Evolutionary conservation across 1,140 invertebrate genomes (phyloP).

Genomic region (Lanistes nyassanus): DNA sequence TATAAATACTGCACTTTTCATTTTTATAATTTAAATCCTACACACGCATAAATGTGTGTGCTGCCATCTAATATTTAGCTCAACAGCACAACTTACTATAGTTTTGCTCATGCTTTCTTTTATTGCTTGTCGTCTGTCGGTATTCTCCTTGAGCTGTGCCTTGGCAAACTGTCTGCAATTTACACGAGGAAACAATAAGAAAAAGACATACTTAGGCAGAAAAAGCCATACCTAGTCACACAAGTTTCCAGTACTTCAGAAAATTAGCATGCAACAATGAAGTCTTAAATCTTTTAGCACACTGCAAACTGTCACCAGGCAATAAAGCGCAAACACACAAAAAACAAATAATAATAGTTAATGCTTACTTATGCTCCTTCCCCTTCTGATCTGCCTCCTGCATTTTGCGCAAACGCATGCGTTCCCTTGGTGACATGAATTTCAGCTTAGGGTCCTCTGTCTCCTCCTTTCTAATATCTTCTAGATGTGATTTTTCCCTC

Average conservation of each 20-base stretch:
- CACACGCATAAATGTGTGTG: too few species aligned
- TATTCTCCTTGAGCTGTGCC: slow-evolving; percentile 52
- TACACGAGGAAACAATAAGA: not conserved
- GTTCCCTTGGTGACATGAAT: slow-evolving; percentile 58
- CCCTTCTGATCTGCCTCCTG: slow-evolving; percentile 57
- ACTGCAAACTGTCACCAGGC: too few species aligned
- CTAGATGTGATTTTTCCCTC: slow-evolving; percentile 51
- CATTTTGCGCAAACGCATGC: slow-evolving; percentile 59
- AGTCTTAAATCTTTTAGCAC: too few species aligned
- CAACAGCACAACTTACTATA: slow-evolving; percentile 37
- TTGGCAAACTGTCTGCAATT: slow-evolving; percentile 50
- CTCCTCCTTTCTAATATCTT: slow-evolving; percentile 48
- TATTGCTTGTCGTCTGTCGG: slow-evolving; percentile 47
- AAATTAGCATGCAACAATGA: too few species aligned
- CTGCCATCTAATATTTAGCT: too few species aligned
- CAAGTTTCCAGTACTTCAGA: too few species aligned
- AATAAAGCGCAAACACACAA: too few species aligned
- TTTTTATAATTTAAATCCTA: too few species aligned
- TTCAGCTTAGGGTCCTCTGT: slow-evolving; percentile 39
- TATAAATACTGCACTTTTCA: too few species aligned
- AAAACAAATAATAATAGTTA: not conserved
- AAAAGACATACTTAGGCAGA: not conserved
- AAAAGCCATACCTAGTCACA: not conserved
- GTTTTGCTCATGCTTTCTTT: slow-evolving; percentile 46
- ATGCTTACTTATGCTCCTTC: slow-evolving; percentile 48